Conservation (phyloP, 53 echinoderm and acorn worm species). For the Patiria pectinifera region DNA sequence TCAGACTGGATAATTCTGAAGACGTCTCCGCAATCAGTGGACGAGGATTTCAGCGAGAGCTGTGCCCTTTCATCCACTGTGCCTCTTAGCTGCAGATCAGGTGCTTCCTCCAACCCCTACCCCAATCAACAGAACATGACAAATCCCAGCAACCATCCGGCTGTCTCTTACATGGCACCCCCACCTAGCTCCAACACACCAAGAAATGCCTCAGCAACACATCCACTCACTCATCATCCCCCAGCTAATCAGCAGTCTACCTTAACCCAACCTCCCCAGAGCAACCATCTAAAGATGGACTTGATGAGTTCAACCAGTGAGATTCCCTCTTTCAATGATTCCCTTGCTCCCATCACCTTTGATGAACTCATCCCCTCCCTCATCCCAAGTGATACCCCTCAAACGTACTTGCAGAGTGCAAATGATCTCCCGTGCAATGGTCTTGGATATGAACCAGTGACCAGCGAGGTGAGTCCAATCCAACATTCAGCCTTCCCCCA, state of each 20-base stretch:
- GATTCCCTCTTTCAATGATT: conserved; percentile 64
- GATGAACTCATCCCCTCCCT: conserved; percentile 49
- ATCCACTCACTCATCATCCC: background rate
- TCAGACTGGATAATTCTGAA: conserved; percentile 40
- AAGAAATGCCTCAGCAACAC: conserved; percentile 17
- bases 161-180: background rate
- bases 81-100: conserved; percentile 22
- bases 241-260: background rate
- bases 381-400: background rate
- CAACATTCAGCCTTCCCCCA: background rate
- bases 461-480: background rate
- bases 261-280: background rate
- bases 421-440: background rate
- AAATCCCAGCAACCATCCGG: background rate
- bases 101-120: conserved; percentile 40
- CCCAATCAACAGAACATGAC: background rate
- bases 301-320: background rate
- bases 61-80: conserved; percentile 39
- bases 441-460: background rate
- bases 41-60: conserved; percentile 24
- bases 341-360: conserved; percentile 52
- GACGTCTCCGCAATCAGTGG: conserved; percentile 23
- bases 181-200: conserved; percentile 14
- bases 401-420: background rate
- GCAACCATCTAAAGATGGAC: background rate